These are phyloP conservation scores for Aotus griseimembra DNA, from an alignment of 2,797 vertebrate species.

Conservation along the genomic window DNA sequence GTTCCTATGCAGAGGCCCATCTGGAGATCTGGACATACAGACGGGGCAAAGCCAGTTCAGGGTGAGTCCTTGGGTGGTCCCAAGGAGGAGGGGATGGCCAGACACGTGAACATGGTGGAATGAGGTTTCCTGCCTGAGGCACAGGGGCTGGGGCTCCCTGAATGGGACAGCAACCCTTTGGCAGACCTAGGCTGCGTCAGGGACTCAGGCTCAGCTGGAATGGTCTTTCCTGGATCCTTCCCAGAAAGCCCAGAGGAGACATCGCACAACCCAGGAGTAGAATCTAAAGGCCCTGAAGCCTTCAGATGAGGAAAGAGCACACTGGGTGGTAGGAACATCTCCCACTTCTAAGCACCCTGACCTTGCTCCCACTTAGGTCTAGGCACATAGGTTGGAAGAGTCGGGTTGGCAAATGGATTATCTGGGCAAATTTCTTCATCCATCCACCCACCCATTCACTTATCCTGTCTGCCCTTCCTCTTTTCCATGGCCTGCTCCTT, in stretches of 20 bases:
- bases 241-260: not conserved
- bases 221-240: not conserved
- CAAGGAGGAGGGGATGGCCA: not conserved
- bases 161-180: rapidly evolving
- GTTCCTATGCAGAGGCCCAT: too few species aligned
- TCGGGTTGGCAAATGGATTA: not conserved
- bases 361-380: not conserved
- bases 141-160: not conserved
- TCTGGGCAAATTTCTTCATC: not conserved
- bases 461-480: not conserved
- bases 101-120: not conserved
- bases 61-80: not conserved
- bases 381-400: not conserved
- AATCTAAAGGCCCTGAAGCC: not conserved
- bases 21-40: not conserved
- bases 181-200: not conserved
- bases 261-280: not conserved
- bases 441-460: not conserved
- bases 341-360: not conserved
- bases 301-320: not conserved
- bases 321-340: not conserved
- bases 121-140: not conserved
- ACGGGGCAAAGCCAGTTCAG: not conserved
- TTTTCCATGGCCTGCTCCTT: not conserved
- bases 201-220: not conserved